Evolutionary conservation across 2,797 vertebrate genomes (phyloP).

Genomic region (Helostoma temminkii): DNA sequence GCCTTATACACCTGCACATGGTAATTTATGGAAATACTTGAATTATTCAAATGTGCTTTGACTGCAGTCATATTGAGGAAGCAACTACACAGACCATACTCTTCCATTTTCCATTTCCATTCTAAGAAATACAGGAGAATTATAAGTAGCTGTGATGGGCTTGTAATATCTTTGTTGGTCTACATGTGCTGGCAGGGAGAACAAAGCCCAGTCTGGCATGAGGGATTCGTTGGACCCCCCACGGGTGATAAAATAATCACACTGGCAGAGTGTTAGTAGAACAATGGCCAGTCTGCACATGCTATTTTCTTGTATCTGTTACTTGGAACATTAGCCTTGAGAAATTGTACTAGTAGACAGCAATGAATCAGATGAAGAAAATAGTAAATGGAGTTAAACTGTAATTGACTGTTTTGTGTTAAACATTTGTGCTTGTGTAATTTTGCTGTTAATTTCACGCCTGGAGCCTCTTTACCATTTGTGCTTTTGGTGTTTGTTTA

Average conservation of each 20-base stretch:
- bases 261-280: slow-evolving; percentile 37
- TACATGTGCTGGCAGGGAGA: slow-evolving; percentile 34
- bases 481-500: slow-evolving; percentile 44
- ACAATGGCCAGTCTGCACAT: slow-evolving; percentile 60
- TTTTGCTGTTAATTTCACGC: not conserved
- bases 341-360: slow-evolving; percentile 16
- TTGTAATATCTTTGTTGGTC: slow-evolving; percentile 27
- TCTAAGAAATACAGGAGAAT: not conserved
- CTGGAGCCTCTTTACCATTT: not conserved
- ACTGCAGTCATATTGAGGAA: slow-evolving; percentile 16
- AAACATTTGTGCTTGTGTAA: not conserved
- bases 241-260: slow-evolving; percentile 68
- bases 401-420: not conserved
- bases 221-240: slow-evolving; percentile 74
- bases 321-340: slow-evolving; percentile 7
- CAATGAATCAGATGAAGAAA: not conserved
- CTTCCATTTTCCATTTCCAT: no score
- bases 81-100: not conserved
- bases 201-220: slow-evolving; percentile 74
- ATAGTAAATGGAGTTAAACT: not conserved
- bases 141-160: not conserved
- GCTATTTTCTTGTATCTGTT: slow-evolving; percentile 44
- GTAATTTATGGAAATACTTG: slow-evolving; percentile 53
- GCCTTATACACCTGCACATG: slow-evolving; percentile 1
- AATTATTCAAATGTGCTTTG: slow-evolving; percentile 48